Conservation (phyloP, 2,797 vertebrate species). For the Graptemys geographica region DNA sequence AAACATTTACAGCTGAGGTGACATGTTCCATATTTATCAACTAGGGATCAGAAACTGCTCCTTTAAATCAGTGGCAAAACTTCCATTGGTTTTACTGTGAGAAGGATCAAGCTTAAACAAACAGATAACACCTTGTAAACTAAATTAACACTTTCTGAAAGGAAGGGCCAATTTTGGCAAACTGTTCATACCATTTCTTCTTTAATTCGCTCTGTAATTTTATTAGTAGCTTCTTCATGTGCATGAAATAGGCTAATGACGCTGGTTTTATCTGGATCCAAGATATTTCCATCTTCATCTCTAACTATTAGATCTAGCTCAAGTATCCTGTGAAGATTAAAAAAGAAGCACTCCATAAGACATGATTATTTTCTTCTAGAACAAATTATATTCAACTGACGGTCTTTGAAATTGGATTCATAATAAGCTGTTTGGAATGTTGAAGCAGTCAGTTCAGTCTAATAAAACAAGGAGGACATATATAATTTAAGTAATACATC, state of each 20-base stretch:
- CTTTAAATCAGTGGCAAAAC: not conserved
- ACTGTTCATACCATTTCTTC: constrained; percentile 90
- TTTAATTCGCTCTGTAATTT: constrained; percentile 94
- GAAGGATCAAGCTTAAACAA: not conserved
- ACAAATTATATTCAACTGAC: not conserved
- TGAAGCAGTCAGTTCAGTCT: not conserved
- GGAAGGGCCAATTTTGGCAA: not conserved
- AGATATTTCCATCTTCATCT: constrained; percentile 94
- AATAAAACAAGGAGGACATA: not conserved
- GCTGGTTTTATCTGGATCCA: constrained; percentile 94
- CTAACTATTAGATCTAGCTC: constrained; percentile 95
- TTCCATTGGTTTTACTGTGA: not conserved
- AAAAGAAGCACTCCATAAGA: not conserved
- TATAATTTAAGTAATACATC: not conserved
- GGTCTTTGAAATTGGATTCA: accelerated
- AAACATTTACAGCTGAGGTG: not conserved
- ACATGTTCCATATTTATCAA: not conserved
- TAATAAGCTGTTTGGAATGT: not conserved
- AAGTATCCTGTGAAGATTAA: constrained; percentile 86
- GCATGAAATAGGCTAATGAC: constrained; percentile 96
- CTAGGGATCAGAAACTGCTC: not conserved
- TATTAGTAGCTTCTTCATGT: constrained; percentile 91
- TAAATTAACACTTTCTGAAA: not conserved
- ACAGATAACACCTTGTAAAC: not conserved
- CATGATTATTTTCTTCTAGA: not conserved